Conservation (phyloP, 1,140 invertebrate species). For the Thaumatotibia leucotreta region DNA sequence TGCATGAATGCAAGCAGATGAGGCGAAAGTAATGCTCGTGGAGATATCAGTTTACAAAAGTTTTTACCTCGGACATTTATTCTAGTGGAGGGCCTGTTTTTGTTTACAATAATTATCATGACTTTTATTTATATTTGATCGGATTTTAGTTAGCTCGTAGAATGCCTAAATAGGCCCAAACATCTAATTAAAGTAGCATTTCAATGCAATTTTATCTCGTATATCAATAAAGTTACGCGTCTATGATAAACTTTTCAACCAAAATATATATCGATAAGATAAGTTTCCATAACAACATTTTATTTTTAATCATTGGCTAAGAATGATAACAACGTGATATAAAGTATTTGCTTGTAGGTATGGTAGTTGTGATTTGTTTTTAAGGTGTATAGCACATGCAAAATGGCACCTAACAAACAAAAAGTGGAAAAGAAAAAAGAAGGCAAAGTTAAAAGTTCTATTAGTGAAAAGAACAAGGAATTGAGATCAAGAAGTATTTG, state of each 20-base stretch:
- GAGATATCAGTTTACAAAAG: background rate
- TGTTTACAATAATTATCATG: too few species aligned
- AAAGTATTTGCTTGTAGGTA: background rate
- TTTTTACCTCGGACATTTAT: background rate
- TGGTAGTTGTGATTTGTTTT: background rate
- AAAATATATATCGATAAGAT: background rate
- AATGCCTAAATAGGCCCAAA: too few species aligned
- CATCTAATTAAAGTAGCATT: too few species aligned
- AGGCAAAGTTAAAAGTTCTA: background rate
- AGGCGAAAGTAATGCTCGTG: background rate
- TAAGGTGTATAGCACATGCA: background rate
- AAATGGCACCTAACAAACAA: background rate
- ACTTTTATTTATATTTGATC: too few species aligned
- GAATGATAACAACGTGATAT: background rate
- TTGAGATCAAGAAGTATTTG: background rate
- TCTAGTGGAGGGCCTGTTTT: too few species aligned
- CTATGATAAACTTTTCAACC: background rate
- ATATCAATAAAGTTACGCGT: background rate
- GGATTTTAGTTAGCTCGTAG: too few species aligned
- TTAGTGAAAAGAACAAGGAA: background rate
- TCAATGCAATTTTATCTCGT: background rate
- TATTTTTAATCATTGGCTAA: background rate
- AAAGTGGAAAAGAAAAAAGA: background rate
- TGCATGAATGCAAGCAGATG: constrained; percentile 11
- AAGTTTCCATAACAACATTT: background rate